These are phyloP conservation scores for Spea hammondii DNA, from an alignment of 2,797 vertebrate genomes.

Conservation along the genomic window DNA sequence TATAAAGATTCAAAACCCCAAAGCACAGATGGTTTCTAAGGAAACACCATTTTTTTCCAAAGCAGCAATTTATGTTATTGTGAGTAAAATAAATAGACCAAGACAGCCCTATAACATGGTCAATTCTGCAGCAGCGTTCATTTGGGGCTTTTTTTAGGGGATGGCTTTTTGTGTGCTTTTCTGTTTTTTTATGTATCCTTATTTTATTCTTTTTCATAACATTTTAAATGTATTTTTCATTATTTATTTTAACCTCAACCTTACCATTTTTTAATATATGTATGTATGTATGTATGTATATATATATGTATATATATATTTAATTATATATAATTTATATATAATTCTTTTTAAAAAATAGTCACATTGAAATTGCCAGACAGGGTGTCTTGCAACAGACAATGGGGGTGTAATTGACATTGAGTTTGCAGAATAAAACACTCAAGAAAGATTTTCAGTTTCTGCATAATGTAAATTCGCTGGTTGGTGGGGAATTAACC, in stretches of 20 bases:
- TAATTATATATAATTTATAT: neutral
- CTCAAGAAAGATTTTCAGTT: neutral
- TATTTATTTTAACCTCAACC: neutral
- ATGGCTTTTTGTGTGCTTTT: neutral
- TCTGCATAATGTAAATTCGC: neutral
- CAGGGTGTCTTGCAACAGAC: slow-evolving; percentile 43
- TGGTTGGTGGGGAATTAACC: slow-evolving; percentile 15
- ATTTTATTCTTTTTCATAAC: neutral
- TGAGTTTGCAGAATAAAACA: neutral
- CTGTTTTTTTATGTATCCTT: neutral
- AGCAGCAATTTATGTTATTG: slow-evolving; percentile 53
- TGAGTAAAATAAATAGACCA: slow-evolving; percentile 55
- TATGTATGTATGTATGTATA: too few species aligned
- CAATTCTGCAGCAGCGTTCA: slow-evolving; percentile 60
- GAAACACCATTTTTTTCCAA: slow-evolving; percentile 56
- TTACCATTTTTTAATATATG: too few species aligned
- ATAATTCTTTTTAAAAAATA: neutral
- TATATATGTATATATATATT: too few species aligned
- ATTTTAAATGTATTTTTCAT: neutral
- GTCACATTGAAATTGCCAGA: slow-evolving; percentile 51
- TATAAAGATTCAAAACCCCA: slow-evolving; percentile 45
- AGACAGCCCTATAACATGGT: slow-evolving; percentile 57
- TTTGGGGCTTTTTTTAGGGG: neutral
- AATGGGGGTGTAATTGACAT: slow-evolving; percentile 5
- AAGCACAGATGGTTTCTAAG: slow-evolving; percentile 56